These are phyloP conservation scores for Lytechinus pictus DNA, from an alignment of 35 echinoderm and acorn worm genomes.

Conservation along the genomic window DNA sequence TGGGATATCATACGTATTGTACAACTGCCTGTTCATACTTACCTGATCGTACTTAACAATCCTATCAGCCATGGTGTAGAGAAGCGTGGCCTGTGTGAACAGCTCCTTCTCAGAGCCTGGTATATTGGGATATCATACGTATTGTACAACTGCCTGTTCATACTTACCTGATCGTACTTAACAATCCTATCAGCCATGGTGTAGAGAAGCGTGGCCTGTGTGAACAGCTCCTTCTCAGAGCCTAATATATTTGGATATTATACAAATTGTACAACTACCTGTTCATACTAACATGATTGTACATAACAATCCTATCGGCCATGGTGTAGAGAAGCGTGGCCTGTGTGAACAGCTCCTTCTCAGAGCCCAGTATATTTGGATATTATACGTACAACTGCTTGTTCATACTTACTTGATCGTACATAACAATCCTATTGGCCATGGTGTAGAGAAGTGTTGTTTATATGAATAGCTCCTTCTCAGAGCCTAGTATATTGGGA, in stretches of 20 bases:
- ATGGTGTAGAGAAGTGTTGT: conserved; percentile 94
- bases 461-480: conserved; percentile 95
- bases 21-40: background rate
- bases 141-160: background rate
- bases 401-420: conserved; percentile 83
- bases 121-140: no score
- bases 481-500: background rate
- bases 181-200: conserved; percentile 99
- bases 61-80: conserved; percentile 99
- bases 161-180: conserved; percentile 97
- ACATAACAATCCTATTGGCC: conserved; percentile 99
- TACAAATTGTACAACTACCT: no score
- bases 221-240: conserved; percentile 90
- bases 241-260: no score
- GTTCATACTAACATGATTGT: conserved; percentile 82
- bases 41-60: conserved; percentile 99
- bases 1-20: no score
- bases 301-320: conserved; percentile 99
- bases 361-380: background rate
- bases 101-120: conserved; percentile 73
- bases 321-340: conserved; percentile 94
- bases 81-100: conserved; percentile 91
- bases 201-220: conserved; percentile 90
- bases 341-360: conserved; percentile 97
- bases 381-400: no score